Conservation (phyloP, 1,140 invertebrate genomes). For the Panulirus ornatus region DNA sequence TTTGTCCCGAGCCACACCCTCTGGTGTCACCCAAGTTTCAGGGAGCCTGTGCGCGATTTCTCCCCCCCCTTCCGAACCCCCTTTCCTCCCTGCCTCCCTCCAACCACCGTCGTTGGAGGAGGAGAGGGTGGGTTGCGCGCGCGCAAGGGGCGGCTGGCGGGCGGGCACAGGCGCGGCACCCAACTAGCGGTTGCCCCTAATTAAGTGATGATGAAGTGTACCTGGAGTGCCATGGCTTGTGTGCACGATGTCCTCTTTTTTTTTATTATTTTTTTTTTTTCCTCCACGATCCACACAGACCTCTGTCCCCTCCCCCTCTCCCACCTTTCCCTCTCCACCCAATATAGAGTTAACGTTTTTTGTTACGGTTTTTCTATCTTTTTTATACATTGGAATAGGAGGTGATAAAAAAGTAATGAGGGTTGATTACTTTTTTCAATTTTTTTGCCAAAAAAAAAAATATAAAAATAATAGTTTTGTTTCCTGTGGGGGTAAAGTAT, state of each 20-base stretch:
- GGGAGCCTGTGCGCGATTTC: slow-evolving; percentile 43
- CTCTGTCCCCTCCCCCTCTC: too few species aligned
- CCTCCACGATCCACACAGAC: slow-evolving; percentile 62
- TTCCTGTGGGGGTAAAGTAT: slow-evolving; percentile 50
- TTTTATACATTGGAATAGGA: slow-evolving; percentile 73
- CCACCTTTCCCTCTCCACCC: too few species aligned
- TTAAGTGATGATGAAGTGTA: slow-evolving; percentile 50
- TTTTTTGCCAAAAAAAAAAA: slow-evolving; percentile 57
- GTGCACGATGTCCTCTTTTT: slow-evolving; percentile 55
- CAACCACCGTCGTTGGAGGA: too few species aligned
- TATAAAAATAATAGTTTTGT: slow-evolving; percentile 49
- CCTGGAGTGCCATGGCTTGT: slow-evolving; percentile 60
- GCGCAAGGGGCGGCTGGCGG: not conserved
- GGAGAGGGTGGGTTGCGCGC: too few species aligned
- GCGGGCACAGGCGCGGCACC: not conserved
- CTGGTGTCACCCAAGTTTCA: slow-evolving; percentile 55
- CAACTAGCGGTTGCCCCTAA: not conserved
- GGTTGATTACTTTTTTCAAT: slow-evolving; percentile 68
- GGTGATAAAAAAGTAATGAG: slow-evolving; percentile 71
- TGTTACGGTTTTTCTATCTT: slow-evolving; percentile 71
- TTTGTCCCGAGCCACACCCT: slow-evolving; percentile 48
- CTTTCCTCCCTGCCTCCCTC: too few species aligned
- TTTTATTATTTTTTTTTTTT: too few species aligned
- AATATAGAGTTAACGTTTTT: slow-evolving; percentile 67
- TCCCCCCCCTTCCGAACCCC: too few species aligned